Base-by-base conservation (phyloP, 30 jellyfish, hydroid and myxozoan species). In the Mastigias papua region DNA sequence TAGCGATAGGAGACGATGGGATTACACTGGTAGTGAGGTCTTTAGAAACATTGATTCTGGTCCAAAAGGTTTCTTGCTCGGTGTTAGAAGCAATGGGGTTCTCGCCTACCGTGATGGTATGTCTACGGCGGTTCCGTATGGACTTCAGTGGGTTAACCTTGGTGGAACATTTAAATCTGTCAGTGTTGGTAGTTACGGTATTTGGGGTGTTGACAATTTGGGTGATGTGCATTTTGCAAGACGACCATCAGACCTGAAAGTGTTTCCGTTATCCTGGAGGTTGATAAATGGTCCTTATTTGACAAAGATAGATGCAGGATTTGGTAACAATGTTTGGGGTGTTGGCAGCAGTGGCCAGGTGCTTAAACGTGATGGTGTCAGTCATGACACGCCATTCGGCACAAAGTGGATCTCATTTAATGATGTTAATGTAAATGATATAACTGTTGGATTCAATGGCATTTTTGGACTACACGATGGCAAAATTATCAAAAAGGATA, bases 271-370 rank as follows among this genome's bases (percentile, higher is more conserved):
- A 10, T 13, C 89, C 25, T 89, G 97, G 97, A 34, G 22, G 17
- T 23, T 29, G 0, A 29, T 89, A 2, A 76, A 76, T 9, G 97
- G 97, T 30, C 42, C 63, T 8, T 11, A 21, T 22, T 6, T 89
- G 72, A 50, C 57, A 27, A 34, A 72, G 23, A 64, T 94, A 17
- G 81, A 62, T 28, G 95, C 98, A 34, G 99, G 99, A 0, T 86
- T 68, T 73, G 97, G 96, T 20, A 93, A 81, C 48, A 54, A 86
- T 34, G 95, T 95, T 19, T 89, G 92, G 91, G 97, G 94, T 23
- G 70, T 79, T 13, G 62, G 78, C 6, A 11, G 29, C 17, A 57
- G 64, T 46, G 98, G 99, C 8, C 76, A 74, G 51, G 89, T 95
- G 9, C 66, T n/a, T 57, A 62, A 78, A 62, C 80, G 97, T 17